Percentiles rank a stretch among this genome's conserved stretches.
phyloP scores from a whole-genome alignment of 2,888 invertebrate species.

The Mythimna loreyi region DNA sequence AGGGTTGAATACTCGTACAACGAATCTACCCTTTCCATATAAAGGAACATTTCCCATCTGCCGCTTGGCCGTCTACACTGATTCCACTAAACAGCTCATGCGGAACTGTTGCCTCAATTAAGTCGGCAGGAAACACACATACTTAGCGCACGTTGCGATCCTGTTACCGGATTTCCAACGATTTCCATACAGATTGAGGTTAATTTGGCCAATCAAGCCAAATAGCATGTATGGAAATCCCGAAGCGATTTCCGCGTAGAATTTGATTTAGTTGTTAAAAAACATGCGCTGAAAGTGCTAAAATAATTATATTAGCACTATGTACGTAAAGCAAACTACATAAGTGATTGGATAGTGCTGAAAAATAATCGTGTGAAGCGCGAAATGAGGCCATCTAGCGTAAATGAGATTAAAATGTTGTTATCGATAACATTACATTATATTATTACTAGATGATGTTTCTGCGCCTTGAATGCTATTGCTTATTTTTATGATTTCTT shows the following conservation, averaged over 20 bases:
- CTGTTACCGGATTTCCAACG: neutral
- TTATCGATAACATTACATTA: no score
- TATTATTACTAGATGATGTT: no score
- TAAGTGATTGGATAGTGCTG: no score
- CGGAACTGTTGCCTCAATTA: conserved; percentile 5
- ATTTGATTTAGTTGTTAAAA: neutral
- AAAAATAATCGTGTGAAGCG: no score
- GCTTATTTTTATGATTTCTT: no score
- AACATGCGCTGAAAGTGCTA: no score
- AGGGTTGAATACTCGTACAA: conserved; percentile 12
- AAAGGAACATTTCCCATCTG: conserved; percentile 23
- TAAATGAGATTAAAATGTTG: no score
- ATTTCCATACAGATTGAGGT: conserved; percentile 14
- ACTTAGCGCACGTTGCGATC: neutral
- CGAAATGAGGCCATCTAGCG: no score
- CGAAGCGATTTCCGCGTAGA: neutral
- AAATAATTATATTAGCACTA: no score
- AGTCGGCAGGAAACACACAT: conserved; percentile 1
- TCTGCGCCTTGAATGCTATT: no score
- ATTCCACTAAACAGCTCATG: conserved; percentile 1
- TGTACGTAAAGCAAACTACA: no score
- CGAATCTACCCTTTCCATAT: conserved; percentile 12
- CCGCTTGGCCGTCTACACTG: neutral
- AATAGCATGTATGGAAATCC: neutral
- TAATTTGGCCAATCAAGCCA: conserved; percentile 5